phyloP scores from a whole-genome alignment of 2,888 invertebrate genomes.

The Orchestes rusci region DNA sequence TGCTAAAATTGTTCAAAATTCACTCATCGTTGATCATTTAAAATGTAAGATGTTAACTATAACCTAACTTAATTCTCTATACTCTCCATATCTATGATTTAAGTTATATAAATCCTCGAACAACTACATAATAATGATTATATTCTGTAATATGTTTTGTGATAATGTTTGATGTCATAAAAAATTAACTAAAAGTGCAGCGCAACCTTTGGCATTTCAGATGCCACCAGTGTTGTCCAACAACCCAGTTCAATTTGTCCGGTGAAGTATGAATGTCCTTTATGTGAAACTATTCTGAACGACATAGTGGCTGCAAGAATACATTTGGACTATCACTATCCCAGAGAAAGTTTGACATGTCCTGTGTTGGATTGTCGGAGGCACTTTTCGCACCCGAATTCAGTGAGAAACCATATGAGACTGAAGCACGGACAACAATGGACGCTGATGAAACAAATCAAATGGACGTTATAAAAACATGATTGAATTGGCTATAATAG shows the following conservation, averaged over 20 bases:
- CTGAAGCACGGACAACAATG: conserved; percentile 74
- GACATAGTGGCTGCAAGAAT: conserved; percentile 50
- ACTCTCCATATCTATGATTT: too few relatives aligned
- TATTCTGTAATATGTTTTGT: too few relatives aligned
- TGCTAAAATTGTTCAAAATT: too few relatives aligned
- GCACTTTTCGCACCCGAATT: conserved; percentile 76
- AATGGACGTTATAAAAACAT: conserved; percentile 52
- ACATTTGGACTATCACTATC: conserved; percentile 77
- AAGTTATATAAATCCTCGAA: too few relatives aligned
- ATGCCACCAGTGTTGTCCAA: conserved; percentile 43
- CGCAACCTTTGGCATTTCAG: conserved; percentile 53
- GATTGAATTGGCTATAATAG: conserved; percentile 2
- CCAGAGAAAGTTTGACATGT: conserved; percentile 75
- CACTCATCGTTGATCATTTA: too few relatives aligned
- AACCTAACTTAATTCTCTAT: too few relatives aligned
- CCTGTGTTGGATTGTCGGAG: conserved; percentile 70
- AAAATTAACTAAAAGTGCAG: conserved; percentile 40
- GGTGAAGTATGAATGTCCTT: conserved; percentile 58
- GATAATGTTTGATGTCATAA: too few relatives aligned
- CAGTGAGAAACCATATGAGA: conserved; percentile 81
- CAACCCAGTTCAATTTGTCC: too few relatives aligned
- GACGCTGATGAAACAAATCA: conserved; percentile 76
- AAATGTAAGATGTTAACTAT: too few relatives aligned
- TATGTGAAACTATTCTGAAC: conserved; percentile 61
- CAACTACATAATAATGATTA: too few relatives aligned